Base-by-base conservation (phyloP, 2,113 vertebrate genomes). In the Gallinago paraguaiae region DNA sequence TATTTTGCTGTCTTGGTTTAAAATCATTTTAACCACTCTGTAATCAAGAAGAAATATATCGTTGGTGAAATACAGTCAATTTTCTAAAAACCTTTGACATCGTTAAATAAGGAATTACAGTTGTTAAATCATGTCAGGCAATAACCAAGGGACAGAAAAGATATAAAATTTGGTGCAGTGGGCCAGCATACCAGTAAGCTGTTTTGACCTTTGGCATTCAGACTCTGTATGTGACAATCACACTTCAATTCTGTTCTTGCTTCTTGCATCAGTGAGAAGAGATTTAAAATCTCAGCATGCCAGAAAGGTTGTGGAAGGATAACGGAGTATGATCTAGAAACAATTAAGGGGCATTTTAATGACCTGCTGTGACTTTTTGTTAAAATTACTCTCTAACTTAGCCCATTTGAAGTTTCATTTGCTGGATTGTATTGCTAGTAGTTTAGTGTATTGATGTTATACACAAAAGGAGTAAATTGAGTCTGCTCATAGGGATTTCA, bases 1-100 rank as follows among this genome's bases (percentile, higher is more conserved):
- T 98, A 98, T 98, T 98, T 98, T 98, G 98, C 98, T 98, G 98
- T 97, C 98, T 98, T 98, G 98, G 98, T 98, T 98, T 98, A 98
- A 98, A 98, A 98, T 98, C 98, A 98, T 98, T 98, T 98, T 98
- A 98, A 98, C 98, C 98, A 92, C 98, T 98, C 97, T 64, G 98
- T 98, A 98, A 98, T 98, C 97, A 98, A 98, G 97, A 98, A 98
- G 98, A 98, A 98, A 98, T 98, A 98, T 97, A 98, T 98, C 89
- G 97, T 96, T 97, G 98, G 97, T 98, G 98, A 98, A 98, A 98
- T 97, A 97, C 97, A 97, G 98, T 98, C 98, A 97, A 98, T 98
- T 98, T 97, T 98, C 98, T 97, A 98, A 98, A 98, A 98, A 97
- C 98, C 98, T 98, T 98, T 98, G 98, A 98, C 98, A 98, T 98